Conservation (phyloP, 53 echinoderm and acorn worm genomes). For the Stichopus horrens region DNA sequence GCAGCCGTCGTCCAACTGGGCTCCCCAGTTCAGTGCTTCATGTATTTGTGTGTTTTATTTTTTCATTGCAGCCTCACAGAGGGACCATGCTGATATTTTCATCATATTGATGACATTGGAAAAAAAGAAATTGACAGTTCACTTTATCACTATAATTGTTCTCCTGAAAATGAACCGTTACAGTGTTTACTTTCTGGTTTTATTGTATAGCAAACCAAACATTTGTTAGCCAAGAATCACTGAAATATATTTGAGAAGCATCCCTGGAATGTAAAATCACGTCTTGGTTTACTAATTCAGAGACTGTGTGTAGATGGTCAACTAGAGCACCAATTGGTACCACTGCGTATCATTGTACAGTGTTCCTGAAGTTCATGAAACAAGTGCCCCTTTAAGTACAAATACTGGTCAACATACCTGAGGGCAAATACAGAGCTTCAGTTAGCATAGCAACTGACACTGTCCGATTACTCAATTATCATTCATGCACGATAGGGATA, state of each 20-base stretch:
- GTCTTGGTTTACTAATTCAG: not conserved
- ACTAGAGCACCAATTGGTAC: too few species aligned
- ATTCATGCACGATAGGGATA: too few species aligned
- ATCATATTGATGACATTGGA: conserved; percentile 20
- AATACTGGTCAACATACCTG: too few species aligned
- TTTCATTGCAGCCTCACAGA: not conserved
- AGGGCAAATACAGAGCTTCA: too few species aligned
- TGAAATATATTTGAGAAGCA: conserved; percentile 10
- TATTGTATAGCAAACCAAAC: not conserved
- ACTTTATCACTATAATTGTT: not conserved
- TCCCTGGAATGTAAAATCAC: not conserved
- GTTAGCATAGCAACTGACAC: too few species aligned
- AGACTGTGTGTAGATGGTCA: too few species aligned
- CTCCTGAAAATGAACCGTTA: not conserved
- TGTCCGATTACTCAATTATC: too few species aligned
- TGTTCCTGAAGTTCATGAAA: too few species aligned
- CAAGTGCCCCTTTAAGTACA: too few species aligned
- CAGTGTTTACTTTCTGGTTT: not conserved
- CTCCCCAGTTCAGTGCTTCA: not conserved
- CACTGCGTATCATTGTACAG: too few species aligned
- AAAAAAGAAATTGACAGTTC: not conserved
- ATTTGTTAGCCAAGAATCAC: conserved; percentile 4
- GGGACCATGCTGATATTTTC: conserved; percentile 21
- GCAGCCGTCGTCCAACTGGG: not conserved
- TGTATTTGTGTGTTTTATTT: not conserved